Evolutionary conservation across 2,888 invertebrate genomes (phyloP).

Genomic region (Cacoxenus indagator): DNA sequence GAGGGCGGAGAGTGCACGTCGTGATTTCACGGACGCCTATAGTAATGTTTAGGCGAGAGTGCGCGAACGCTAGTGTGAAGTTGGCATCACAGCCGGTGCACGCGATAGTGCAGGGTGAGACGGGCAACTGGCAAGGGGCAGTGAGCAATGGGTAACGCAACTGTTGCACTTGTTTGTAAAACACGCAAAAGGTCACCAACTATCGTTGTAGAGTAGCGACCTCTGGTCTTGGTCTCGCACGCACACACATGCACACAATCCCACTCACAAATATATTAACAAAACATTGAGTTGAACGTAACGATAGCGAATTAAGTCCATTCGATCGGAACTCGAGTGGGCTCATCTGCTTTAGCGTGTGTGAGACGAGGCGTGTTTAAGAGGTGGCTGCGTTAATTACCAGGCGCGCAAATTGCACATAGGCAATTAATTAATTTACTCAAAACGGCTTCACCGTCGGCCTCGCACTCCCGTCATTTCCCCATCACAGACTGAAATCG

Average conservation of each 20-base stretch:
- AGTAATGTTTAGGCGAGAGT: slow-evolving; percentile 52
- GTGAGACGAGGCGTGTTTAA: background rate
- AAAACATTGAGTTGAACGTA: background rate
- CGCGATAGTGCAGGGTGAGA: background rate
- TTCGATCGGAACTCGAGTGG: background rate
- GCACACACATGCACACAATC: slow-evolving; percentile 25
- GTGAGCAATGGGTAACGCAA: background rate
- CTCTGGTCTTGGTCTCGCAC: slow-evolving; percentile 51
- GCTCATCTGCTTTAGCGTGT: background rate
- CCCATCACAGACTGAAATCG: slow-evolving; percentile 26
- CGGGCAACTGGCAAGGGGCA: background rate
- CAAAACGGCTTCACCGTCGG: slow-evolving; percentile 45
- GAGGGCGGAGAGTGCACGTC: slow-evolving; percentile 11
- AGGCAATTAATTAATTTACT: slow-evolving; percentile 61
- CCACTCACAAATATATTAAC: slow-evolving; percentile 1
- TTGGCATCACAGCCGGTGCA: background rate
- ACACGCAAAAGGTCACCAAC: slow-evolving; percentile 67
- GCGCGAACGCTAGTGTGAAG: slow-evolving; percentile 35
- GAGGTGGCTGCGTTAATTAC: slow-evolving; percentile 52
- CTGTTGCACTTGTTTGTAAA: slow-evolving; percentile 61
- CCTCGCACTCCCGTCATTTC: slow-evolving; percentile 23
- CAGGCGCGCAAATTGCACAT: slow-evolving; percentile 53
- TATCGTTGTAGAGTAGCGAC: slow-evolving; percentile 58
- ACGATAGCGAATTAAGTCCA: background rate
- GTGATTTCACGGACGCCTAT: slow-evolving; percentile 28